Percentiles rank a stretch among this genome's conserved stretches.
These are phyloP conservation scores for Oceanodroma tethys DNA, from an alignment of 2,113 vertebrate species.

Conservation along the genomic window DNA sequence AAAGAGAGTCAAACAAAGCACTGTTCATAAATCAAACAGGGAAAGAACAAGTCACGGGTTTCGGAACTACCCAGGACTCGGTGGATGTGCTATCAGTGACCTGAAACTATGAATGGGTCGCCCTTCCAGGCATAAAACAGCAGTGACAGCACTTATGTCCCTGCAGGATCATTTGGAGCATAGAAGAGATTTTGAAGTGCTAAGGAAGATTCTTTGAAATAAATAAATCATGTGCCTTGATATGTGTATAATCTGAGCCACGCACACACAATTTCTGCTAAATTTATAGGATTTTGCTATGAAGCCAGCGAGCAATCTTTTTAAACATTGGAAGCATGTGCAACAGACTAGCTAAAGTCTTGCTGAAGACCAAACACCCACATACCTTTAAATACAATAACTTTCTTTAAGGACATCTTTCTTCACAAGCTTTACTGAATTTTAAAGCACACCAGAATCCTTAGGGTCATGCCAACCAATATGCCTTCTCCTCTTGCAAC, in stretches of 20 bases:
- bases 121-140: not conserved
- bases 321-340: not conserved
- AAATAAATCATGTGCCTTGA: not conserved
- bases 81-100: not conserved
- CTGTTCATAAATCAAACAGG: not conserved
- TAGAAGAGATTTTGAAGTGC: not conserved
- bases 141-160: not conserved
- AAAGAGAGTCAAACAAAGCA: not conserved
- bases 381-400: not conserved
- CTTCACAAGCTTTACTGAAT: not conserved
- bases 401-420: not conserved
- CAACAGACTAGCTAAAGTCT: not conserved
- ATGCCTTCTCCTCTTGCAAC: not conserved
- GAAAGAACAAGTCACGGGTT: fast-evolving
- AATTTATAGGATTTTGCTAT: not conserved
- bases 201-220: not conserved
- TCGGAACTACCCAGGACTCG: not conserved
- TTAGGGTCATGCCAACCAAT: not conserved
- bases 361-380: not conserved
- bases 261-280: not conserved
- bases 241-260: not conserved
- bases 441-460: not conserved
- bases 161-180: not conserved
- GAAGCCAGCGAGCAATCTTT: not conserved
- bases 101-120: not conserved